Base-by-base conservation (phyloP, 2,797 vertebrate species). In the Intellagama lesueurii region DNA sequence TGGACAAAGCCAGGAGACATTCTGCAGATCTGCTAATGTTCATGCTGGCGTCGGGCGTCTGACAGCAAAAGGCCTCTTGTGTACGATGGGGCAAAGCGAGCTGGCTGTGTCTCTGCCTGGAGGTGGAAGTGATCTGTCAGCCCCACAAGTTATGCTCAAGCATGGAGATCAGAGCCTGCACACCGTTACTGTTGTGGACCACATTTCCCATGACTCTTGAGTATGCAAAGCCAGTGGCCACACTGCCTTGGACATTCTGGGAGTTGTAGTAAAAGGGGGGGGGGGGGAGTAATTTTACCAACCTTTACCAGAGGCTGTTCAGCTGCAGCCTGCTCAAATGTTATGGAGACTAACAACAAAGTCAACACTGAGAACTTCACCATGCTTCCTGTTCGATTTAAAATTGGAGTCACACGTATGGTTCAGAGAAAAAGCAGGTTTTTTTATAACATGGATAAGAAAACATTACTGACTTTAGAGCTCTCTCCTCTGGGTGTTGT, bases 21-120 rank as follows among this genome's bases (percentile, higher is more conserved):
- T 87, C 85, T 89, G 75, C 79, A 93, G 90, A 88, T 89, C 32
- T 90, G 90, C 88, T 86, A 49, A 84, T 2, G 28, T 82, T 90
- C 60, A 82, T 0, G 0, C 78, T 88, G 88, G 78, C 0, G 0
- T 80, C 81, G 56, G 11, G 47, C 60, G 82, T 85, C 90, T 91
- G 87, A 88, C 0, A 0, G 86, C 85, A 83, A 68, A 90, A 78
- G 56, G 79, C 73, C 70, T 84, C 0, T 64, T 0, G 32, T 52
- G n/a, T 14, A 64, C 24, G 26, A 26, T 1, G 30, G 44, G 56
- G 80, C 86, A 90, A 75, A 40, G 90, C 83, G 0, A 0, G 6
- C 49, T 86, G 1, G 1, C 30, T 28, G 0, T 0, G 47, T 7
- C 66, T 12, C 32, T 30, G 26, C 47, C 73, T 44, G 81, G 26